These are phyloP conservation scores for Sicus ferrugineus DNA, from an alignment of 2,888 invertebrate genomes.

Conservation along the genomic window DNA sequence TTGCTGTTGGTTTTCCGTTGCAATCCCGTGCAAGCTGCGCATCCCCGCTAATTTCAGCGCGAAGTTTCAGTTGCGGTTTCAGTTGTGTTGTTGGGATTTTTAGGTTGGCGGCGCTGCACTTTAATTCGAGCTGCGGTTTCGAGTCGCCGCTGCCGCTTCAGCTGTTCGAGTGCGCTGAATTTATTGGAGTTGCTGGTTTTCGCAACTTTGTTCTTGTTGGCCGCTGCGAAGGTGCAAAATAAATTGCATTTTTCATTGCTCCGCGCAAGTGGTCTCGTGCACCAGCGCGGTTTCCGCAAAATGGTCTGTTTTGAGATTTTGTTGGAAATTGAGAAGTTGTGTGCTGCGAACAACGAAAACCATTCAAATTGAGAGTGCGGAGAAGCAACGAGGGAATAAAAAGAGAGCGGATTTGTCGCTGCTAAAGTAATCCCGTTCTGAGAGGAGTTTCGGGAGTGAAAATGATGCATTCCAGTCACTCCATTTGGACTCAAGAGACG, in stretches of 20 bases:
- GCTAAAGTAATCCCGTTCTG: too few relatives aligned
- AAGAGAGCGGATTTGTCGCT: too few relatives aligned
- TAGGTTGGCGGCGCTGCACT: not conserved
- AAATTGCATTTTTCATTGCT: slow-evolving; percentile 11
- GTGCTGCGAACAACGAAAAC: too few relatives aligned
- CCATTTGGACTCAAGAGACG: too few relatives aligned
- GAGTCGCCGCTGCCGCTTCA: not conserved
- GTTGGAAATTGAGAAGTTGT: too few relatives aligned
- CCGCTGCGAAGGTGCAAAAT: not conserved
- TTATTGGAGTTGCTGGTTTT: slow-evolving; percentile 2
- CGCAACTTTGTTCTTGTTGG: not conserved
- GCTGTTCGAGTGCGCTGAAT: slow-evolving; percentile 1
- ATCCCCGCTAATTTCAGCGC: slow-evolving; percentile 13
- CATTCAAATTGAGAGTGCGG: too few relatives aligned
- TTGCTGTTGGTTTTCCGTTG: slow-evolving; percentile 16
- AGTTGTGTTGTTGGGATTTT: not conserved
- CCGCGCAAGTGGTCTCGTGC: not conserved
- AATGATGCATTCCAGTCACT: too few relatives aligned
- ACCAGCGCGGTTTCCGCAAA: not conserved
- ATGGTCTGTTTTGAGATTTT: too few relatives aligned
- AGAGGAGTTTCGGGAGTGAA: too few relatives aligned
- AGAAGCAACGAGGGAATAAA: too few relatives aligned
- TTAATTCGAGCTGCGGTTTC: not conserved
- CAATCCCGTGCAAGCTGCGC: slow-evolving; percentile 1
- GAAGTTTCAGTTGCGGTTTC: not conserved